Percentiles rank a stretch among this genome's conserved stretches.
phyloP scores from a whole-genome alignment of 2,113 vertebrate species.

The Crotalus horridus region DNA sequence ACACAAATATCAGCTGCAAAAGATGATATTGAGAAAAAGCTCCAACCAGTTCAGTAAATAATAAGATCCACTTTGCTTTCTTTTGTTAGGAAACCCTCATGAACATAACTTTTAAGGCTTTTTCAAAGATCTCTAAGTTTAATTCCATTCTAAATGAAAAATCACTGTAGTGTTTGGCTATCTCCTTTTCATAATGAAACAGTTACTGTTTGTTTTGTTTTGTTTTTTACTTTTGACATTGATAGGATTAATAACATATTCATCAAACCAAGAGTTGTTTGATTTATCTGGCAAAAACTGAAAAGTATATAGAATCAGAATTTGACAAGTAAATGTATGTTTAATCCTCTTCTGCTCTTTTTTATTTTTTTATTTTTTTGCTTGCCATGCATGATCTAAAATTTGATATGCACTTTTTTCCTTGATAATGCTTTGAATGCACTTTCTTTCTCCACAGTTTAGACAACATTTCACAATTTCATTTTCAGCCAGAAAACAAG shows the following conservation, averaged over 20 bases:
- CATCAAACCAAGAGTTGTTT: neutral
- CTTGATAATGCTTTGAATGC: neutral
- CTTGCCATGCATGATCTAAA: neutral
- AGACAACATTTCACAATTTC: neutral
- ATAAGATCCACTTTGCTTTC: neutral
- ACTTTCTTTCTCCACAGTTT: neutral
- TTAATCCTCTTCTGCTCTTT: neutral
- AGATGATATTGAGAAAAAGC: neutral
- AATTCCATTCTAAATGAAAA: neutral
- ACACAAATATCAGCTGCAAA: neutral
- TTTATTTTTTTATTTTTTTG: neutral
- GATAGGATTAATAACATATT: neutral
- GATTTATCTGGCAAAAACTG: neutral
- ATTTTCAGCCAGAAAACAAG: neutral
- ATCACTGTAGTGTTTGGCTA: neutral
- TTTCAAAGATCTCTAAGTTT: neutral
- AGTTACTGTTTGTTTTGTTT: neutral
- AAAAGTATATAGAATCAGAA: neutral
- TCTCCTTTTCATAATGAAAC: neutral
- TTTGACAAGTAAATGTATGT: neutral
- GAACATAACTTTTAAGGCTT: neutral
- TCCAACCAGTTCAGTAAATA: neutral
- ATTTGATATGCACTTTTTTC: neutral
- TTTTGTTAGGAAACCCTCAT: neutral
- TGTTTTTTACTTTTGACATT: neutral